Evolutionary conservation across 2,113 vertebrate genomes (phyloP), one percentile per base, ranked within the genome.

Genomic region (Lampris megalopsis): DNA sequence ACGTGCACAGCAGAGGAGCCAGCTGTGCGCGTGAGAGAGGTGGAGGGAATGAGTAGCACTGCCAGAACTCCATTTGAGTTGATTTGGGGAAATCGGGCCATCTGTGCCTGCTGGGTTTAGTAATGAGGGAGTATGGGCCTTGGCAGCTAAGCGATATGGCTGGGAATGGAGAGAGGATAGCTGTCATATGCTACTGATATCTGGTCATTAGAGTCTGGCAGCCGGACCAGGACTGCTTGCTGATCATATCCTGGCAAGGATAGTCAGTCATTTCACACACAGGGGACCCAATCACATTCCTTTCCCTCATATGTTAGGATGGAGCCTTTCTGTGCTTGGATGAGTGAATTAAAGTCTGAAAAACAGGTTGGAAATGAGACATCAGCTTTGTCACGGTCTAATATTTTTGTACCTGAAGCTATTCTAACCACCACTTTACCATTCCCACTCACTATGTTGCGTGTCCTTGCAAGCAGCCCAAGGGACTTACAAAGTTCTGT

Each of bases 181-280:
- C 50, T 13, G 50, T 13, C 50, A 36, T 45, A 38, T 47, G 67
- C 40, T 59, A 7, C n/a, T 68, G 13, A 36, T 58, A 9, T 69
- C 67, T 69, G 24, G 9, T 6, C 35, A 11, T 67, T 35, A 67
- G 9, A 67, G 48, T 40, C 9, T 53, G 64, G 24, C 24, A 68
- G 40, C 37, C 40, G 11, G 36, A 41, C n/a, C 50, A 68, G 52
- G 53, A 13, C 7, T 45, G 7, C 40, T 5, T 9, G 59, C 59
- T 41, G 42, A 24, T 7, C 38, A 8, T 58, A 54, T 35, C 24
- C 54, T 58, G 53, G 47, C 54, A 47, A 7, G 13, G n/a, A 45
- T 69, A 58, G 35, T 68, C 35, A 37, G 37, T 41, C 42, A 9
- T 9, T 37, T 37, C 49, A 4, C 50, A 24, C 11, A 11, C 8